phyloP scores from a whole-genome alignment of 1,140 invertebrate genomes.

The Drosophila chauvacae region DNA sequence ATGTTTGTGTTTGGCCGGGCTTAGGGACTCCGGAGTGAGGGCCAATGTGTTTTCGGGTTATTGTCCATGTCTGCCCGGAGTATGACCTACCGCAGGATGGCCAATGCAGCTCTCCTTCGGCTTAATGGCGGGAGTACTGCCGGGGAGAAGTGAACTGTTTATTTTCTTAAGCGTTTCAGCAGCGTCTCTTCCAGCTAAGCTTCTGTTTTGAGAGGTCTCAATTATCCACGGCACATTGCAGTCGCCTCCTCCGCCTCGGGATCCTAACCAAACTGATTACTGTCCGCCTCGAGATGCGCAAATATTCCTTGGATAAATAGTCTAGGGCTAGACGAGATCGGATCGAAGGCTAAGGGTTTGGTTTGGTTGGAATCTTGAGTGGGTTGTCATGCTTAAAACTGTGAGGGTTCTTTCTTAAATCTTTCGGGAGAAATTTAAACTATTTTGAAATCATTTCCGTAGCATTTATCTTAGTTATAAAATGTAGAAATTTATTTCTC shows the following conservation, averaged over 20 bases:
- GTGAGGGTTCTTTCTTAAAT: background rate
- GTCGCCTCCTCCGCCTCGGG: background rate
- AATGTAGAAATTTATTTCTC: background rate
- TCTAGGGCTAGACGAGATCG: conserved; percentile 6
- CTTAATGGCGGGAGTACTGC: conserved; percentile 6
- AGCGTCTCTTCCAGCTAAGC: conserved; percentile 38
- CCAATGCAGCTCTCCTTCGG: conserved; percentile 17
- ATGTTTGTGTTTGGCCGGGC: conserved; percentile 68
- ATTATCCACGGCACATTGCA: conserved; percentile 37
- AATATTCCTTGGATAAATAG: conserved; percentile 15
- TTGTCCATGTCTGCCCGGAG: conserved; percentile 10
- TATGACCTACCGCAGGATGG: conserved; percentile 49
- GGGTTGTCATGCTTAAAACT: background rate
- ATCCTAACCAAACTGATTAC: conserved; percentile 40
- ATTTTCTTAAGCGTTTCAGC: conserved; percentile 28
- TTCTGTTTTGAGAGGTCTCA: conserved; percentile 51
- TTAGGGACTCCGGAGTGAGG: conserved; percentile 45
- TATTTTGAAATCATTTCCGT: background rate
- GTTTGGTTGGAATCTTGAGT: background rate
- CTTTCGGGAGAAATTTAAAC: background rate
- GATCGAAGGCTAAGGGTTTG: background rate
- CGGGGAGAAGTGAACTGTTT: conserved; percentile 24
- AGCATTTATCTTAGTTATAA: background rate
- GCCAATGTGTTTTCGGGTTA: conserved; percentile 47
- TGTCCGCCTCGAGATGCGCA: conserved; percentile 9